Conservation (phyloP, 2,888 invertebrate genomes). For the Netelia melanura region DNA sequence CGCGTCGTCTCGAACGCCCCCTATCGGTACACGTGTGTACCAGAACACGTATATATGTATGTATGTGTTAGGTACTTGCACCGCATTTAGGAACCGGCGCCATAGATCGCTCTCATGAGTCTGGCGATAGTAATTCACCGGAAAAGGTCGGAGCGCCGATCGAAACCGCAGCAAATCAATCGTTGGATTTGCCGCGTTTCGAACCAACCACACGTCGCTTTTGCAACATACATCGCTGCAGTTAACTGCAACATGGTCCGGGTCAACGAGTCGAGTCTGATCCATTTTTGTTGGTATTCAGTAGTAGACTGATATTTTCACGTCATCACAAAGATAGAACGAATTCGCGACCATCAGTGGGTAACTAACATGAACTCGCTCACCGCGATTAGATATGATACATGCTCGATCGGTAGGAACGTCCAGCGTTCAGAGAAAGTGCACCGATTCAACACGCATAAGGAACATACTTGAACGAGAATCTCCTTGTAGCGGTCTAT, state of each 20-base stretch:
- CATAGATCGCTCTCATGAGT: slow-evolving; percentile 9
- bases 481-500: neutral
- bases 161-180: slow-evolving; percentile 52
- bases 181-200: slow-evolving; percentile 29
- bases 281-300: slow-evolving; percentile 10
- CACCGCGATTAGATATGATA: neutral
- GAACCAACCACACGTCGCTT: slow-evolving; percentile 21
- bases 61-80: slow-evolving; percentile 18
- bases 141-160: slow-evolving; percentile 54
- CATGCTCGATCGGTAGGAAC: neutral
- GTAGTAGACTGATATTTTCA: neutral
- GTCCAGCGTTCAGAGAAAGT: slow-evolving; percentile 42
- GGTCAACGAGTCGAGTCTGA: slow-evolving; percentile 33
- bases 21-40: neutral
- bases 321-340: slow-evolving; percentile 1
- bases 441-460: slow-evolving; percentile 14
- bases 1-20: neutral
- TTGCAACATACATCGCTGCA: neutral
- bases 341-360: neutral
- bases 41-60: neutral
- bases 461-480: slow-evolving; percentile 6
- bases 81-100: slow-evolving; percentile 53
- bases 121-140: slow-evolving; percentile 49
- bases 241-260: slow-evolving; percentile 53
- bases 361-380: neutral